phyloP scores from a whole-genome alignment of 2,888 invertebrate species.

The Amiota mariae region DNA sequence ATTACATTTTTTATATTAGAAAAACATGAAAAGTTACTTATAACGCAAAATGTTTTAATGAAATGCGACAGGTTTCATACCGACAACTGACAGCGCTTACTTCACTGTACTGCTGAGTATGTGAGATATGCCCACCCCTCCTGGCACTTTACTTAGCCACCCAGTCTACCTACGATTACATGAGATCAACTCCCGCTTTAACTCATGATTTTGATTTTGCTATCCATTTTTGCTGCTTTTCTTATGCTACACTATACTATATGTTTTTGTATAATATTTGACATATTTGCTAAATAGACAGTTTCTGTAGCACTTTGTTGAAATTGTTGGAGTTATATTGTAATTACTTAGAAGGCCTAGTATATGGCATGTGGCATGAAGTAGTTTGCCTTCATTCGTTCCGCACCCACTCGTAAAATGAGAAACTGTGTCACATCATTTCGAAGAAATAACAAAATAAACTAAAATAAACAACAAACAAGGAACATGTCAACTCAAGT shows the following conservation, averaged over 20 bases:
- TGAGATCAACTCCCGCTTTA: too few relatives aligned
- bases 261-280: too few relatives aligned
- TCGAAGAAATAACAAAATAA: background rate
- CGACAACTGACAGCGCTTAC: conserved; percentile 21
- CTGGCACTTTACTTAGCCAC: too few relatives aligned
- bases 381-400: conserved; percentile 1
- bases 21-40: conserved; percentile 65
- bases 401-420: conserved; percentile 20
- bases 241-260: too few relatives aligned
- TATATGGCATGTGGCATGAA: background rate
- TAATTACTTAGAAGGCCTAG: conserved; percentile 51
- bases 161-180: too few relatives aligned
- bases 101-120: background rate
- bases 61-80: conserved; percentile 64
- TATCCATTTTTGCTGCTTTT: too few relatives aligned
- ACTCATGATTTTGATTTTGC: too few relatives aligned
- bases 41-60: conserved; percentile 55
- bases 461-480: background rate
- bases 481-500: background rate
- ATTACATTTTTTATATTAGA: background rate
- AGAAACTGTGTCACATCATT: conserved; percentile 22
- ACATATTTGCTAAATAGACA: conserved; percentile 22
- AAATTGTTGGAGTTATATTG: conserved; percentile 58
- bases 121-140: too few relatives aligned
- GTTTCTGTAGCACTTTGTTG: conserved; percentile 8